phyloP scores from a whole-genome alignment of 2,113 vertebrate genomes.

The Gopherus flavomarginatus region DNA sequence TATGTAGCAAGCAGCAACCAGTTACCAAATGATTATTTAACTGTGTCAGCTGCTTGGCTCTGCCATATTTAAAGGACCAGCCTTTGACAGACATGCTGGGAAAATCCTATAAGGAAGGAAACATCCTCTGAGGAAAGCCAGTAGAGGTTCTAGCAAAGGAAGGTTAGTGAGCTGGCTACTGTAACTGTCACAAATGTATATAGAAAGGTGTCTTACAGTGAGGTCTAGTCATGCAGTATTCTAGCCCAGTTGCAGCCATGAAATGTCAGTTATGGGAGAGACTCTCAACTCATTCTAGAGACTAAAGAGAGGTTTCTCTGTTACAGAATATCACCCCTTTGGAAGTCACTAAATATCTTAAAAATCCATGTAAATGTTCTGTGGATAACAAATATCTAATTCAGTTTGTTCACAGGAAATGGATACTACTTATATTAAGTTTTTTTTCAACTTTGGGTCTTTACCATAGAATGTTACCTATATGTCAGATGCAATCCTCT shows the following conservation, averaged over 20 bases:
- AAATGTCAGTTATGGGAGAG: background rate
- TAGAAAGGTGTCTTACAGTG: background rate
- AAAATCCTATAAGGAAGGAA: background rate
- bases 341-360: background rate
- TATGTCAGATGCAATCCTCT: conserved; percentile 6
- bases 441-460: background rate
- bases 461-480: conserved; percentile 7
- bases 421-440: background rate
- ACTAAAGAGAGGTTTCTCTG: background rate
- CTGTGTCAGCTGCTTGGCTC: too few species aligned
- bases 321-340: background rate
- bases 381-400: background rate
- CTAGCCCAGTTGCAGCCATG: background rate
- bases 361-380: background rate
- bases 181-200: fast-evolving
- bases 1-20: too few species aligned
- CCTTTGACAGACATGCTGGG: background rate
- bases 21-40: too few species aligned
- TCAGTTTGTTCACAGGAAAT: background rate
- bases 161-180: background rate
- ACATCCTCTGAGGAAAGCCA: fast-evolving
- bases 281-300: background rate
- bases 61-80: too few species aligned
- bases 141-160: background rate
- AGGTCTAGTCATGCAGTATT: background rate